Conservation (phyloP, 35 echinoderm and acorn worm species). For the Heliocidaris erythrogramma region DNA sequence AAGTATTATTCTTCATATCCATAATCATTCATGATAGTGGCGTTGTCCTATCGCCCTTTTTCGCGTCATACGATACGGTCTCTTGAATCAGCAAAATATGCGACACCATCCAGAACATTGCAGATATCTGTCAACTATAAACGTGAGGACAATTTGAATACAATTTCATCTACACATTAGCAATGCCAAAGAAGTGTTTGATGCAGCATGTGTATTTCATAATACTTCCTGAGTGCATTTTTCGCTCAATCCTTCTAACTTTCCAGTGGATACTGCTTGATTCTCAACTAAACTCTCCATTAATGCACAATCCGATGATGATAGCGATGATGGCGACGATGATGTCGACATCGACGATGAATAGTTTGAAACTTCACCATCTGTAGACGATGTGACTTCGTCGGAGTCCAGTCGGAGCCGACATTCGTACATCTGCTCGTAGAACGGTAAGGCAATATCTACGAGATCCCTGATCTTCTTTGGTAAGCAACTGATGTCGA, state of each 20-base stretch:
- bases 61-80: neutral
- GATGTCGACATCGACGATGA: neutral
- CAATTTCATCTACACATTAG: neutral
- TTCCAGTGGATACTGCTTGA: neutral
- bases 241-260: neutral
- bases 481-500: constrained; percentile 38
- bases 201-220: neutral
- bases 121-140: neutral
- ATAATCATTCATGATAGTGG: neutral
- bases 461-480: constrained; percentile 51
- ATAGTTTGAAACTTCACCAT: neutral
- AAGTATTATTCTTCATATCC: neutral
- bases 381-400: neutral
- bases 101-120: neutral
- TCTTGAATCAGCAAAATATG: neutral
- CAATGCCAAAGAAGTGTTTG: neutral
- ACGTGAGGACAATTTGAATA: neutral
- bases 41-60: neutral
- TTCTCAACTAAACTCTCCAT: neutral
- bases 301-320: neutral
- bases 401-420: neutral
- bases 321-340: neutral
- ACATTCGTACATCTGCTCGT: constrained; percentile 60
- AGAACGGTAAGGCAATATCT: constrained; percentile 52
- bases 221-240: neutral